These are phyloP conservation scores for Apamea epomidion DNA, from an alignment of 2,888 invertebrate species.

Conservation along the genomic window DNA sequence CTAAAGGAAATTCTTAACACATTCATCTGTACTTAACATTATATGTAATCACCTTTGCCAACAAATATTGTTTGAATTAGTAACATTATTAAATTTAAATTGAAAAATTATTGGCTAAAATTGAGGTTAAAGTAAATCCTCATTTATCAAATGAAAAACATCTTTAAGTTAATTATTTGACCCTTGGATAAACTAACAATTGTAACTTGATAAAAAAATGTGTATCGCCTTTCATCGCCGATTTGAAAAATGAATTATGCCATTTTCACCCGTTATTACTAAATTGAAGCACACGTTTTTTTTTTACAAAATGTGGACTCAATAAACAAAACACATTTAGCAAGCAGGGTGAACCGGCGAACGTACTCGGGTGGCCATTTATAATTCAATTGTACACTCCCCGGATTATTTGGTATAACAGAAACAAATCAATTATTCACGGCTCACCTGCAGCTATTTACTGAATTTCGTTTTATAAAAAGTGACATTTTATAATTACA, in stretches of 20 bases:
- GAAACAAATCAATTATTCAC: conserved; percentile 72
- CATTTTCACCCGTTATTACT: conserved; percentile 5
- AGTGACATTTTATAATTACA: conserved; percentile 37
- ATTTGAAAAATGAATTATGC: conserved; percentile 22
- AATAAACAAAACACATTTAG: conserved; percentile 66
- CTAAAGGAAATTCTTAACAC: background rate
- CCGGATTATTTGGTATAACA: conserved; percentile 73
- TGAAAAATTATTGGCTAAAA: background rate
- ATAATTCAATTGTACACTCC: conserved; percentile 72
- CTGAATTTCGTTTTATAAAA: conserved; percentile 56
- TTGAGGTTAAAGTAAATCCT: no score
- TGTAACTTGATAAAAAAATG: no score
- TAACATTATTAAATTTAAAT: background rate
- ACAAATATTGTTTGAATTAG: background rate
- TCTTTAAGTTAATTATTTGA: background rate
- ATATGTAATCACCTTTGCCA: background rate
- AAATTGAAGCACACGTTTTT: conserved; percentile 41
- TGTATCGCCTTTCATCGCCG: background rate
- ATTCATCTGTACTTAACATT: background rate
- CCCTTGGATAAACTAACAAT: no score
- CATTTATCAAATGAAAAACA: background rate
- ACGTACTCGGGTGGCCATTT: conserved; percentile 65
- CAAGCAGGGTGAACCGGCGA: conserved; percentile 57
- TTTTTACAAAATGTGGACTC: conserved; percentile 53
- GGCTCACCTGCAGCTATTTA: conserved; percentile 69